phyloP scores from a whole-genome alignment of 2,797 vertebrate genomes.

The Acanthurus tractus region DNA sequence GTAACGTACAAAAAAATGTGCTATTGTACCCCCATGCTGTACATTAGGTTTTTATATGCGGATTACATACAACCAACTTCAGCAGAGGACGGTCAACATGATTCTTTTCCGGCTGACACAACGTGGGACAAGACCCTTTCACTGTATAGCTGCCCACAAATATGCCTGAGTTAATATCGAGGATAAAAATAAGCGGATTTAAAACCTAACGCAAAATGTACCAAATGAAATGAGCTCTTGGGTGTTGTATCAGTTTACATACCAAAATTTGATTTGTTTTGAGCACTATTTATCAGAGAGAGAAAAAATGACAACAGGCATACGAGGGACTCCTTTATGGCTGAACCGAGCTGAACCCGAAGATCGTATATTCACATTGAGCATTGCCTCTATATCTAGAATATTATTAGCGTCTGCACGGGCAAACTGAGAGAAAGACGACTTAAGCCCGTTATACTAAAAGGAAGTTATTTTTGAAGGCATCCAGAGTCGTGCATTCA shows the following conservation, averaged over 20 bases:
- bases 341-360: not conserved
- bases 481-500: not conserved
- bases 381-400: not conserved
- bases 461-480: not conserved
- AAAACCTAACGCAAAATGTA: not conserved
- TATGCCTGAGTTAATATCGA: constrained; percentile 59
- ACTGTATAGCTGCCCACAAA: not conserved
- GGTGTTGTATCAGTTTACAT: too few species aligned
- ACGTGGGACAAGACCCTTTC: constrained; percentile 77
- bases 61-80: not conserved
- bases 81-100: constrained; percentile 77
- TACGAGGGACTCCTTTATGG: fast-evolving
- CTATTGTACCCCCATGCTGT: constrained; percentile 36
- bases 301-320: constrained; percentile 36
- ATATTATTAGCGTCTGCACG: not conserved
- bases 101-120: constrained; percentile 55
- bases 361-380: constrained; percentile 25
- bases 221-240: too few species aligned
- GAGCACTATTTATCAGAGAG: fast-evolving
- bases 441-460: not conserved
- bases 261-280: fast-evolving
- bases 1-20: not conserved
- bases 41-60: not conserved
- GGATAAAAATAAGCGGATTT: fast-evolving
- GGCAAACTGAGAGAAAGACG: too few species aligned